Conservation (phyloP, 2,113 vertebrate species). For the Crotalus viridis region DNA sequence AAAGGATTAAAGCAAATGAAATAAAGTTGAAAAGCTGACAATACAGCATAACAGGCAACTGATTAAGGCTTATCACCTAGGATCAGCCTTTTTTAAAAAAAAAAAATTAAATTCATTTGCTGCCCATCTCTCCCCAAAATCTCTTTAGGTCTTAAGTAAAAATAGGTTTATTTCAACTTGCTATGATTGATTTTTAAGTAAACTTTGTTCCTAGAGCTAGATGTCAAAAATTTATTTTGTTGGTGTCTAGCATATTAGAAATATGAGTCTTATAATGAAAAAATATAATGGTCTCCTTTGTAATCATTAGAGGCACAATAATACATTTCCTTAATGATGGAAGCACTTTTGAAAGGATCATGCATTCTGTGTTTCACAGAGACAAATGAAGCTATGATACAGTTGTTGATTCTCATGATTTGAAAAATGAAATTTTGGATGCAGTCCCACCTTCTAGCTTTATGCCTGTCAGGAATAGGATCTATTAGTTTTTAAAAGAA, state of each 20-base stretch:
- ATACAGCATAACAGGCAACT: not conserved
- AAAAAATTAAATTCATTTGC: not conserved
- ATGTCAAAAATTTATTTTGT: not conserved
- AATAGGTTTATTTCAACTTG: not conserved
- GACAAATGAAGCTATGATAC: slow-evolving; percentile 68
- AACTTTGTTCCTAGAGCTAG: not conserved
- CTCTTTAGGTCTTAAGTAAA: not conserved
- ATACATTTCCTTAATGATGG: slow-evolving; percentile 37
- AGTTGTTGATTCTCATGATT: slow-evolving; percentile 69
- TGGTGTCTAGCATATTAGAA: not conserved
- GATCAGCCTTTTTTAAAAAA: not conserved
- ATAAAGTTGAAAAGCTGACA: not conserved
- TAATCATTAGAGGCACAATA: not conserved
- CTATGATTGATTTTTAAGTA: not conserved
- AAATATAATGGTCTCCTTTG: not conserved
- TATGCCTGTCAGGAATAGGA: slow-evolving; percentile 69
- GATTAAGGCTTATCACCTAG: not conserved
- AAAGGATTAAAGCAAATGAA: not conserved
- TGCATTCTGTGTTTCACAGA: slow-evolving; percentile 62
- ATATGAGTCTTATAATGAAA: not conserved
- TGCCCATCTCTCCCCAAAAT: not conserved
- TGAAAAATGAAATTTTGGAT: slow-evolving; percentile 75
- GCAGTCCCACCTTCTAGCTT: slow-evolving; percentile 69
- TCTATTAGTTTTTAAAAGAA: slow-evolving; percentile 72
- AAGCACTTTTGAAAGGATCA: slow-evolving; percentile 58